Evolutionary conservation across 2,797 vertebrate genomes (phyloP).

Genomic region (Xenopus petersii): DNA sequence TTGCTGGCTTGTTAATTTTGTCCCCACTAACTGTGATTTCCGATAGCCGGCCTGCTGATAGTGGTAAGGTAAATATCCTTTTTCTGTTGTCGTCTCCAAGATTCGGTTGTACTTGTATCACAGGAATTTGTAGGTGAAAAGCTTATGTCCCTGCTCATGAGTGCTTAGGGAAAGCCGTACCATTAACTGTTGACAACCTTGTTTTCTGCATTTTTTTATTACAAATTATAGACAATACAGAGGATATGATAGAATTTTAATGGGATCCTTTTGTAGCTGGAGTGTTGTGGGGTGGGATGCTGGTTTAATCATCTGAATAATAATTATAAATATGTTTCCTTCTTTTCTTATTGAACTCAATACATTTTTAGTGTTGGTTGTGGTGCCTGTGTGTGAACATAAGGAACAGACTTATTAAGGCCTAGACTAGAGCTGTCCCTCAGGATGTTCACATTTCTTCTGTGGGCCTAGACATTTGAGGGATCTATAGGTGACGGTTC

Average conservation of each 20-base stretch:
- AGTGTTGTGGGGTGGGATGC: conserved; percentile 63
- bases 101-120: conserved; percentile 85
- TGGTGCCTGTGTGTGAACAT: conserved; percentile 67
- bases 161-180: conserved; percentile 69
- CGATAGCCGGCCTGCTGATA: conserved; percentile 90
- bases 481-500: conserved; percentile 68
- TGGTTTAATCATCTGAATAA: conserved; percentile 74
- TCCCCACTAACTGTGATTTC: conserved; percentile 97
- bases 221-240: conserved; percentile 72
- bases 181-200: conserved; percentile 81
- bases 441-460: conserved; percentile 71
- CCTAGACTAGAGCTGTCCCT: conserved; percentile 75
- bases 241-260: conserved; percentile 62
- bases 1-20: conserved; percentile 99
- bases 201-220: conserved; percentile 76
- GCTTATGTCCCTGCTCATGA: conserved; percentile 67
- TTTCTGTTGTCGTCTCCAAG: conserved; percentile 76
- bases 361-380: conserved; percentile 64
- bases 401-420: conserved; percentile 78
- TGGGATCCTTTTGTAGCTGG: conserved; percentile 68
- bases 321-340: conserved; percentile 67
- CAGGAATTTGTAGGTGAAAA: conserved; percentile 80
- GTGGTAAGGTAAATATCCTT: conserved; percentile 97
- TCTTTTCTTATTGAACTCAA: conserved; percentile 64
- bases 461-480: conserved; percentile 74